A percentile compares a stretch with the other conserved stretches of the same genome.
Evolutionary conservation across 2,797 vertebrate genomes (phyloP).

Genomic region (Lagorchestes hirsutus): DNA sequence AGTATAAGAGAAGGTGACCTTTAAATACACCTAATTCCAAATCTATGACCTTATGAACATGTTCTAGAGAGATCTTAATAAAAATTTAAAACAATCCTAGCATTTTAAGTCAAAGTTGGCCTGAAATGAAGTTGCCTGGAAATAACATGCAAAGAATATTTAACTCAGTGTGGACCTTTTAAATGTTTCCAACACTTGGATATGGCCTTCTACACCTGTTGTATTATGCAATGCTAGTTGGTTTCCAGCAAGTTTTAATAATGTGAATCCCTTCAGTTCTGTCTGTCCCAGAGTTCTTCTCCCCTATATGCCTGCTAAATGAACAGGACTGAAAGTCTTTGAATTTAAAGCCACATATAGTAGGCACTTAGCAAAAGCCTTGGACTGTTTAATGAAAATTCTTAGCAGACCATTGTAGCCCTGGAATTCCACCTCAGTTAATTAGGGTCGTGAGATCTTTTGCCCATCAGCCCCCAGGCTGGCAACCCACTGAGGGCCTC

Average conservation of each 20-base stretch:
- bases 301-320: conserved; percentile 4
- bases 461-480: conserved; percentile 10
- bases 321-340: conserved; percentile 41
- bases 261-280: not conserved
- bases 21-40: not conserved
- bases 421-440: not conserved
- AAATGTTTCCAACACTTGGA: conserved; percentile 9
- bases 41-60: not conserved
- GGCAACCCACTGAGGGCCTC: not conserved
- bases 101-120: conserved; percentile 2
- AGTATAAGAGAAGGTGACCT: not conserved
- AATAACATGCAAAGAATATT: not conserved
- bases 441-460: not conserved
- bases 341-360: conserved; percentile 1
- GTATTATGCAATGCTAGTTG: not conserved
- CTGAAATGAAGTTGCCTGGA: not conserved
- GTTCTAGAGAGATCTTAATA: not conserved
- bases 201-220: not conserved
- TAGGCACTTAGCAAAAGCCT: not conserved
- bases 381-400: conserved; percentile 15
- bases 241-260: conserved; percentile 19
- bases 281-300: conserved; percentile 37
- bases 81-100: not conserved
- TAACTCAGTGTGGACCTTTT: not conserved
- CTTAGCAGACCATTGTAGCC: not conserved